These are phyloP conservation scores for Drosophila pandora DNA, from an alignment of 1,140 invertebrate species.

Conservation along the genomic window DNA sequence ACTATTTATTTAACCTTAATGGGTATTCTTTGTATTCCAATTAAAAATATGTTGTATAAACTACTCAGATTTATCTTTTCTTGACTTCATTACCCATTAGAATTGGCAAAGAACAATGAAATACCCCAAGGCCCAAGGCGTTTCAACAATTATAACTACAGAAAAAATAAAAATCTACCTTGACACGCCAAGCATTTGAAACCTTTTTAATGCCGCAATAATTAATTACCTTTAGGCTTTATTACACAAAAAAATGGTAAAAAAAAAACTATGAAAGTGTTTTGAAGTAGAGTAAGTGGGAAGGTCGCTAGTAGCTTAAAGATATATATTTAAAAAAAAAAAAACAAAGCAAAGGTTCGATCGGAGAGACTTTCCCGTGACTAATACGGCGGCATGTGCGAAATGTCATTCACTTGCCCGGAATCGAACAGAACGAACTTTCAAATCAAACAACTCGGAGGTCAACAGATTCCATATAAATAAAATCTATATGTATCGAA, in stretches of 20 bases:
- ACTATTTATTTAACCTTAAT: no score
- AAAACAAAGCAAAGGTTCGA: slow-evolving; percentile 16
- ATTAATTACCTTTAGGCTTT: slow-evolving; percentile 41
- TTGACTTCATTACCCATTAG: slow-evolving; percentile 10
- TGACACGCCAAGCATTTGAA: slow-evolving; percentile 47
- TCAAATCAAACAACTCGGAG: slow-evolving; percentile 53
- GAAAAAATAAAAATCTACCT: slow-evolving; percentile 18
- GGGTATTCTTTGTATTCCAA: no score
- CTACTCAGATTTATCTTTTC: neutral
- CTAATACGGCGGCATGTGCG: slow-evolving; percentile 34
- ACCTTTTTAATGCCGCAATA: slow-evolving; percentile 34
- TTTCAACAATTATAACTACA: slow-evolving; percentile 20
- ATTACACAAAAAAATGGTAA: slow-evolving; percentile 4
- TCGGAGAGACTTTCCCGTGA: slow-evolving; percentile 55
- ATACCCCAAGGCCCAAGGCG: slow-evolving; percentile 15
- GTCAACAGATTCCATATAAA: slow-evolving; percentile 50
- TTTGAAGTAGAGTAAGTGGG: slow-evolving; percentile 15
- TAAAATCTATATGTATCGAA: slow-evolving; percentile 37
- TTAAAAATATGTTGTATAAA: neutral
- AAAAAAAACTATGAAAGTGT: slow-evolving; percentile 38
- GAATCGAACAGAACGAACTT: slow-evolving; percentile 68
- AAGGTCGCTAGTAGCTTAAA: slow-evolving; percentile 41
- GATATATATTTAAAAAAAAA: slow-evolving; percentile 5
- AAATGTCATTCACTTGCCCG: slow-evolving; percentile 60
- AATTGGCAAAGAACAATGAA: slow-evolving; percentile 39